phyloP scores from a whole-genome alignment of 92 coral and sea anemone genomes.

The Zoanthus sociatus region DNA sequence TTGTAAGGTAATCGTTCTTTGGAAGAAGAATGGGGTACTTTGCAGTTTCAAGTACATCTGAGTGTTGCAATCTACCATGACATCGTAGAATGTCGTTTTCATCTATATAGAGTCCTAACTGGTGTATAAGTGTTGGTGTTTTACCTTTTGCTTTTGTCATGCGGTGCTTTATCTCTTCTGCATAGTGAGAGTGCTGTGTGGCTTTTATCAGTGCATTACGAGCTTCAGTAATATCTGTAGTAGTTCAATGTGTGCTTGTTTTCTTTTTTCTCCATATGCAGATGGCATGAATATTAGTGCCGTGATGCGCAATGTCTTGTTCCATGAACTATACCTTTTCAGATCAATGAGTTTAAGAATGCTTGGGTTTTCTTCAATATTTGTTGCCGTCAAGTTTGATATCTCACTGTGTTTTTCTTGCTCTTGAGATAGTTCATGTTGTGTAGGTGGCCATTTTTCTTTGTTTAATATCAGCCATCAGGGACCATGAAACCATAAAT shows the following conservation, averaged over 20 bases:
- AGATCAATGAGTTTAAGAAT: neutral
- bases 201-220: neutral
- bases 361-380: conserved; percentile 1
- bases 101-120: neutral
- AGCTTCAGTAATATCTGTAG: conserved; percentile 11
- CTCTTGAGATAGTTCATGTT: neutral
- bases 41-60: conserved; percentile 18
- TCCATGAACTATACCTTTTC: neutral
- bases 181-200: neutral
- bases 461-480: neutral
- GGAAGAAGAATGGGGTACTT: conserved; percentile 4
- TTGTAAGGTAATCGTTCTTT: neutral
- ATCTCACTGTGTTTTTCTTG: conserved; percentile 1
- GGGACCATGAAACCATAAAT: neutral
- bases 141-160: conserved; percentile 1
- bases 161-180: conserved; percentile 7
- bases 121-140: neutral
- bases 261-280: neutral
- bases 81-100: conserved; percentile 4
- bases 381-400: conserved; percentile 1
- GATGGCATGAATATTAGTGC: neutral
- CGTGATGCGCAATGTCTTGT: neutral
- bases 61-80: conserved; percentile 7
- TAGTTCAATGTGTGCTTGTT: conserved; percentile 3
- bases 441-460: neutral